Evolutionary conservation across 2,888 invertebrate genomes (phyloP), one percentile per base, ranked within the genome.

Genomic region (Synanthedon andrenaeformis): DNA sequence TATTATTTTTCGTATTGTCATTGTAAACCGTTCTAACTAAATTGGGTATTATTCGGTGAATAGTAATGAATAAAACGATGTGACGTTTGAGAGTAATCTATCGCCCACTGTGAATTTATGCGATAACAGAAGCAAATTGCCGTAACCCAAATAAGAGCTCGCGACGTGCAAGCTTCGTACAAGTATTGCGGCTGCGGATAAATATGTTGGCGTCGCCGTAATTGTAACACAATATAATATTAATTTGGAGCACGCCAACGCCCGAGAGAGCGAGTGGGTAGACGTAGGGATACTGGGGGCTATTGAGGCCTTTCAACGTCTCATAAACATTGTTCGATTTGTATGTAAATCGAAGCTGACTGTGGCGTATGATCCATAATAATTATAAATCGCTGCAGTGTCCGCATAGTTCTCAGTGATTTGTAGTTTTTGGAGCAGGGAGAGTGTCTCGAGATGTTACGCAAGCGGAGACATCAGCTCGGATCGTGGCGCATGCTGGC

Each of bases 171-270:
- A 56, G 63, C 62, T 23, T 58, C 70, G 69, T 72, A 70, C 61
- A 64, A 58, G 57, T 45, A 66, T 70, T 70, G 69, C 67, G 62
- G 63, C 60, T 67, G 14, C 55, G 42, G 53, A 57, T 55, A 56
- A 56, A 52, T 55, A 55, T 53, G 28, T 51, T 45, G 52, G 58
- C 51, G 55, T 53, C 55, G 54, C 51, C 48, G 51, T 54, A 54
- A 58, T 75, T 76, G 76, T 75, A 72, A 69, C 73, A 76, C 74
- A 72, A 74, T 77, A 72, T 72, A 63, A 72, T 72, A 73, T 77
- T 75, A 74, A 76, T 77, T 72, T 76, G 69, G 70, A 70, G 67
- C 73, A 68, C 71, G 74, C 76, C 74, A 67, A 76, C 76, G 70
- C 70, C 56, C 53, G 61, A 63, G 59, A 57, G 69, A 66, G 69